Evolutionary conservation across 1,140 invertebrate genomes (phyloP).

Genomic region (Anastrepha ludens): DNA sequence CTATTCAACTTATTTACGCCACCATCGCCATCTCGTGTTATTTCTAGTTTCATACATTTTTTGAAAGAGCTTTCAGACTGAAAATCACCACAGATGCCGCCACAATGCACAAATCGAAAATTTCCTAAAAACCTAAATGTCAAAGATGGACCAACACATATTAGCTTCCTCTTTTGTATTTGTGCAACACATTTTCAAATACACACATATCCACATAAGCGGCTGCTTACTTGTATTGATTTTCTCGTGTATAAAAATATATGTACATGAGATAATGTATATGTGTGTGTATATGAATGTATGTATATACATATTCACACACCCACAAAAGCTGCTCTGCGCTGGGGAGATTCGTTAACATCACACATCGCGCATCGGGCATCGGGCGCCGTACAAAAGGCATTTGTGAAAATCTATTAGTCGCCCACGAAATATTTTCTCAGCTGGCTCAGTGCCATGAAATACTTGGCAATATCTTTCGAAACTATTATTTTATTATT

Average conservation of each 20-base stretch:
- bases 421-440: constrained; percentile 29
- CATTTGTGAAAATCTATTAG: not conserved
- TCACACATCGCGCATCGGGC: not conserved
- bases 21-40: not conserved
- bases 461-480: not conserved
- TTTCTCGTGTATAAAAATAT: too few relatives aligned
- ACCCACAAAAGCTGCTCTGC: not conserved
- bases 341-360: constrained; percentile 1
- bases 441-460: not conserved
- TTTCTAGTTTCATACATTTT: not conserved
- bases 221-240: not conserved
- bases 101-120: constrained; percentile 2
- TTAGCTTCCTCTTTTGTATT: not conserved
- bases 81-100: constrained; percentile 11
- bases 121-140: not conserved
- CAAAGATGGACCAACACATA: not conserved
- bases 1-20: not conserved
- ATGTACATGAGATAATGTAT: too few relatives aligned
- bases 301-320: not conserved
- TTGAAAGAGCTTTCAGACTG: not conserved
- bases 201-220: not conserved
- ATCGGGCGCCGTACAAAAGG: not conserved
- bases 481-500: constrained; percentile 51
- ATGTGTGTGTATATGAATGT: too few relatives aligned
- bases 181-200: not conserved